These are phyloP conservation scores for Eulemur albifrons DNA, from an alignment of 2,797 vertebrate genomes.

Conservation along the genomic window DNA sequence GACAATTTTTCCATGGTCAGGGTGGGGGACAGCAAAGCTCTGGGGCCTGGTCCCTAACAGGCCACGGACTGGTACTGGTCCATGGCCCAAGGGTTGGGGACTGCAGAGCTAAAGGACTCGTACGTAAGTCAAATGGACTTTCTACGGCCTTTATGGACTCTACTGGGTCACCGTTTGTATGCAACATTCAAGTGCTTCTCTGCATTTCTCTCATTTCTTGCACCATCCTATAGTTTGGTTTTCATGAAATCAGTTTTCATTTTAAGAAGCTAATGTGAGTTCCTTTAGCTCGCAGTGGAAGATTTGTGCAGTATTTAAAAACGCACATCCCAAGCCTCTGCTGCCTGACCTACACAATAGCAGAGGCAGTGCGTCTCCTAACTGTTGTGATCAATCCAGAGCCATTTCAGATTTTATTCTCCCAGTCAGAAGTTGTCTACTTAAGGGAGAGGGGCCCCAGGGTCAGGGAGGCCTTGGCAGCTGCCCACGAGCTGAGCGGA, in stretches of 20 bases:
- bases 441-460: neutral
- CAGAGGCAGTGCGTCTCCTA: neutral
- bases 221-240: neutral
- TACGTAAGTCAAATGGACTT: neutral
- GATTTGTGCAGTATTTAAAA: neutral
- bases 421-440: neutral
- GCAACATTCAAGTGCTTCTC: neutral
- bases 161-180: neutral
- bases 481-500: fast-evolving
- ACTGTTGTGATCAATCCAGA: neutral
- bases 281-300: neutral
- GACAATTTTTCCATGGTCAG: too few species aligned
- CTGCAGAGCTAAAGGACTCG: neutral
- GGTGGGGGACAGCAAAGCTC: too few species aligned
- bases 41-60: too few species aligned
- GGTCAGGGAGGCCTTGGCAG: neutral
- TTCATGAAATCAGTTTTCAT: neutral
- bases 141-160: neutral
- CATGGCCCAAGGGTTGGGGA: too few species aligned
- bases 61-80: too few species aligned
- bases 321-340: neutral
- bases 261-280: neutral
- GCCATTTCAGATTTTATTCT: neutral
- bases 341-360: fast-evolving
- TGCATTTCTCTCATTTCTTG: neutral